These are phyloP conservation scores for Aphis gossypii DNA, from an alignment of 1,140 invertebrate species.

Conservation along the genomic window DNA sequence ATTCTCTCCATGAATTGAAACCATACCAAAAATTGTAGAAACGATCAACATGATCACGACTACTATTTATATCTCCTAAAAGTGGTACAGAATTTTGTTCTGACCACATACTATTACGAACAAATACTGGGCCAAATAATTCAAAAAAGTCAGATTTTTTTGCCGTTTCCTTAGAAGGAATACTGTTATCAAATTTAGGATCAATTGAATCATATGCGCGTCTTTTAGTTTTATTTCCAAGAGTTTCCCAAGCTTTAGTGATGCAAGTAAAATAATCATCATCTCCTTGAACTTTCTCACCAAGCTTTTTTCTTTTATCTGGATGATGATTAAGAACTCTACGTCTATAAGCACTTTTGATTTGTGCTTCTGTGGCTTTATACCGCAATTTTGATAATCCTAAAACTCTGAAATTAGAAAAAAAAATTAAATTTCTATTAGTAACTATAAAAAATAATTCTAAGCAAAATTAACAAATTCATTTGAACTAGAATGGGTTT, in stretches of 20 bases:
- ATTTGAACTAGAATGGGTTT: too few relatives aligned
- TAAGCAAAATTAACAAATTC: neutral
- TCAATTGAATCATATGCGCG: slow-evolving; percentile 96
- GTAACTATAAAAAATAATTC: neutral
- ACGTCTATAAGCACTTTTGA: slow-evolving; percentile 88
- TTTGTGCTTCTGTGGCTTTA: slow-evolving; percentile 87
- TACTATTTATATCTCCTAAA: slow-evolving; percentile 78
- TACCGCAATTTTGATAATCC: slow-evolving; percentile 82
- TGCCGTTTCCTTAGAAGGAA: slow-evolving; percentile 76
- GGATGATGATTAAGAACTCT: slow-evolving; percentile 97
- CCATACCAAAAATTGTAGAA: slow-evolving; percentile 95
- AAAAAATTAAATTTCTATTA: neutral
- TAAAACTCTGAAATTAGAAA: slow-evolving; percentile 90
- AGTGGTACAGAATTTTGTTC: slow-evolving; percentile 84
- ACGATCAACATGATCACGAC: slow-evolving; percentile 78
- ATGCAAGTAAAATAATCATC: slow-evolving; percentile 99
- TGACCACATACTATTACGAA: slow-evolving; percentile 91
- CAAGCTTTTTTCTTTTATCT: slow-evolving; percentile 90
- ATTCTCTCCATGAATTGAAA: slow-evolving; percentile 99
- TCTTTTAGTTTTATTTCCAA: slow-evolving; percentile 82
- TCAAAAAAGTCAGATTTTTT: slow-evolving; percentile 83
- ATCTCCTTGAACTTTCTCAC: slow-evolving; percentile 82
- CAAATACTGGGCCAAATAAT: slow-evolving; percentile 79
- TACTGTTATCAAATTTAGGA: slow-evolving; percentile 88
- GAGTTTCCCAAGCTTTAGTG: slow-evolving; percentile 94